phyloP scores from a whole-genome alignment of 2,888 invertebrate genomes.

The Cataglyphis livida region DNA sequence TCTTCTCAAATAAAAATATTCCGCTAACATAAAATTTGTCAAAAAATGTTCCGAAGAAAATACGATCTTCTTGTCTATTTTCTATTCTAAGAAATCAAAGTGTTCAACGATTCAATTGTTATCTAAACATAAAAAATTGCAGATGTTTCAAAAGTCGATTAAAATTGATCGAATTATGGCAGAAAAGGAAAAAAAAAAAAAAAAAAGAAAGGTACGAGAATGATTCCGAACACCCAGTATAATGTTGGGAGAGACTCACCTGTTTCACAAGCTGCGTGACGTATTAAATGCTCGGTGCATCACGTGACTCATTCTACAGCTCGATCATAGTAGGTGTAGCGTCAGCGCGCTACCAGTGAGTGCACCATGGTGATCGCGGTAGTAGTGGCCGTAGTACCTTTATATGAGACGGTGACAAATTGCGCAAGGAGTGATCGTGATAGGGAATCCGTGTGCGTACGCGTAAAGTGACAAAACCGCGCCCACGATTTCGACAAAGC shows the following conservation, averaged over 20 bases:
- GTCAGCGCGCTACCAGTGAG: conserved; percentile 54
- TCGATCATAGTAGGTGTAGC: conserved; percentile 69
- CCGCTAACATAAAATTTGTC: background rate
- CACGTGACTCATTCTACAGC: conserved; percentile 81
- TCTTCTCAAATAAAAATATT: background rate
- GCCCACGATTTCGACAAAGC: conserved; percentile 2
- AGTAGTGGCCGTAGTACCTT: conserved; percentile 54
- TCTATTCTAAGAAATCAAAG: background rate
- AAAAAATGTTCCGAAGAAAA: background rate
- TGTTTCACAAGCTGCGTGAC: conserved; percentile 85
- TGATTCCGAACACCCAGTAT: conserved; percentile 12
- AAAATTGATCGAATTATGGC: background rate
- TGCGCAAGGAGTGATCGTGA: conserved; percentile 61
- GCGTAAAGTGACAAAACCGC: conserved; percentile 49
- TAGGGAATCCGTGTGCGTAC: conserved; percentile 53
- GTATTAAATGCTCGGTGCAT: conserved; percentile 70
- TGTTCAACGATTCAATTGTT: background rate
- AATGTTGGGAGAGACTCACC: conserved; percentile 73
- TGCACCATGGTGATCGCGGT: conserved; percentile 47
- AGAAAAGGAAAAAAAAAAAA: too few relatives aligned
- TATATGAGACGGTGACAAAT: conserved; percentile 39
- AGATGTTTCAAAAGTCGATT: background rate
- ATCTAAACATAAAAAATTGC: background rate
- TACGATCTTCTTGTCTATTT: background rate
- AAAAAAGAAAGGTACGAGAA: background rate